Base-by-base conservation (phyloP, 2,888 invertebrate genomes). In the Thelaira solivaga region DNA sequence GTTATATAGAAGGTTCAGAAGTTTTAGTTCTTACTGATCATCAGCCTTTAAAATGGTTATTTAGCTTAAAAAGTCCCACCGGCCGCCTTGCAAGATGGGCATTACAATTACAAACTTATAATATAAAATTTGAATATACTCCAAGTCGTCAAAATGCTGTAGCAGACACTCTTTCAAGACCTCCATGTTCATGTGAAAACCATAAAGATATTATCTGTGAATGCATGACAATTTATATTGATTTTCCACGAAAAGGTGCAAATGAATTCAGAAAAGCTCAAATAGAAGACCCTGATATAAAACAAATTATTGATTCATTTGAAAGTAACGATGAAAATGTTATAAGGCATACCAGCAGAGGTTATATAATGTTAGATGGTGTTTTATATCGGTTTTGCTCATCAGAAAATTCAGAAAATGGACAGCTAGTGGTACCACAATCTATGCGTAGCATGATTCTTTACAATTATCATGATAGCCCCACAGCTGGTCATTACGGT, bases 31-130 rank as follows among this genome's bases (percentile, higher is more conserved):
- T n/a, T n/a, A n/a, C n/a, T n/a, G n/a, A n/a, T n/a, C n/a, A n/a
- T n/a, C n/a, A n/a, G n/a, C n/a, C n/a, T n/a, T n/a, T n/a, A n/a
- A 87, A 88, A 84, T 91, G 89, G 88, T 76, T 90, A 6, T 78
- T 88, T 75, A 81, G 82, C 36, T 31, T 89, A 6, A 88, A 89
- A 73, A 83, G 89, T 5, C 86, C 87, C 0, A 83, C 84, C 11
- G 89, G 89, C 11, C 73, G 90, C 34, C 76, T 91, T 0, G 87
- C 86, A 0, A 77, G 90, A 36, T 90, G 90, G 90, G 87, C 88
- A 0, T 47, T 90, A 6, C 73, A 82, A 10, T 69, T 90, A 1
- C 87, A 89, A 77, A 76, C 83, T 2, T 89, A 84, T 73, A 83
- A 89, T 31, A 74, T 90, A 4, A 80, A 83, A 0, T 83, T 89